Percentiles rank a stretch among this genome's conserved stretches.
These are phyloP conservation scores for Dipodomys stephensi DNA, from an alignment of 2,113 vertebrate genomes.

Conservation along the genomic window DNA sequence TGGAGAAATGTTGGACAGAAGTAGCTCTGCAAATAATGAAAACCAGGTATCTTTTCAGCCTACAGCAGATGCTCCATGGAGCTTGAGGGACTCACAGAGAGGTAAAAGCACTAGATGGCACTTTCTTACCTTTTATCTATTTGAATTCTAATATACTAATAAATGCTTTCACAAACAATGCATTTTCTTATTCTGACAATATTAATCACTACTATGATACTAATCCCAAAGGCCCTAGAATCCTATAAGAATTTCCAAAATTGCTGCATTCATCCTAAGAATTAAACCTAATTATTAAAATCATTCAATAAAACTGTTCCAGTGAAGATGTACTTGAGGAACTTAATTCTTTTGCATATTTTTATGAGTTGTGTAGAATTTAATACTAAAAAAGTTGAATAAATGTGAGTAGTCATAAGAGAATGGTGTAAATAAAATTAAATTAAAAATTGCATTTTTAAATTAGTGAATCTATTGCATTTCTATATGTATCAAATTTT, in stretches of 20 bases:
- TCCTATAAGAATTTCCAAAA: not conserved
- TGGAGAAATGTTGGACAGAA: not conserved
- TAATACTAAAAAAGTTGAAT: not conserved
- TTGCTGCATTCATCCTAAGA: not conserved
- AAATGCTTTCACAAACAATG: not conserved
- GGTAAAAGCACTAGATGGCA: not conserved
- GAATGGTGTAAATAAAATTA: not conserved
- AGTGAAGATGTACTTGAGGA: not conserved
- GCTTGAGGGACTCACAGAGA: not conserved
- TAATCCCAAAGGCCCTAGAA: not conserved
- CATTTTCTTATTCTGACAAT: not conserved
- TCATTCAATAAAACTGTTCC: not conserved
- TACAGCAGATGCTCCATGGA: not conserved
- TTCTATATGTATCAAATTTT: not conserved
- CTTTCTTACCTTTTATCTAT: not conserved
- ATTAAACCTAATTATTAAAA: slow-evolving; percentile 8
- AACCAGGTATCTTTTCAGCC: not conserved
- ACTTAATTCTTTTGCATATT: not conserved
- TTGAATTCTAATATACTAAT: not conserved
- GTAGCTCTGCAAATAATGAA: not conserved
- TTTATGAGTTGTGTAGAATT: not conserved
- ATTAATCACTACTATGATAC: not conserved
- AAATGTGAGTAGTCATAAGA: not conserved
- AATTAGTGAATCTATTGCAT: not conserved
- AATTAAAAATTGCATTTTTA: not conserved